Evolutionary conservation across 92 coral and sea anemone species (phyloP), one percentile per base, ranked within the genome.

Genomic region (Hydrozoanthus gracilis): DNA sequence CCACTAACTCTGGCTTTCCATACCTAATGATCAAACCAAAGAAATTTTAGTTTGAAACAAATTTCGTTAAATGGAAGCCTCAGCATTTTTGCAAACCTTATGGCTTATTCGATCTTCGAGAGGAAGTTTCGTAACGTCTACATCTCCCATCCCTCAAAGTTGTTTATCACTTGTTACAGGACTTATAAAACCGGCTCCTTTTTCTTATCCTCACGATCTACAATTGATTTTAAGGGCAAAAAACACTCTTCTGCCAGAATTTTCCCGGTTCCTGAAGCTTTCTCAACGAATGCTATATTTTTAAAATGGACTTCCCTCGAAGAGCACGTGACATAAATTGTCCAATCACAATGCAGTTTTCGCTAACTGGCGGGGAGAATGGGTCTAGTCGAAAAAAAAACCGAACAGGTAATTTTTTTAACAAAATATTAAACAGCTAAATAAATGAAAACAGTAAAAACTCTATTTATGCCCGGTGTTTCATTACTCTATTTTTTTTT

Each of bases 1-100:
- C 97, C 99, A 78, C 88, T 97, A 44, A 97, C 96, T 79, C 99
- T 92, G 20, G 98, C 99, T 93, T 97, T 97, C 99, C 99, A 97
- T 35, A 97, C 99, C 99, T 96, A 85, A 35, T 72, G 15, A 66
- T 11, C 47, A 87, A 80, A 61, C 9, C 49, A 79, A 68, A 86
- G 9, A 58, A 13, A 7, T 52, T 52, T 17, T 6, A 66, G 18
- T 47, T 44, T 18, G 44, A 35, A 73, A 69, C 16, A 50, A 17
- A 66, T 87, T 14, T 78, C 54, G 5, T 64, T 10, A 60, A 83
- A 46, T 79, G 47, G 71, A 82, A 70, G 56, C 61, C 77, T 77
- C 77, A n/a, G 51, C 76, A 4, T 78, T 55, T 58, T 48, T 52
- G 12, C 60, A 56, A 65, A 35, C 99, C 98, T 97, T 97, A 71